phyloP scores from a whole-genome alignment of 1,140 invertebrate species.

The Schlechtendalia chinensis region DNA sequence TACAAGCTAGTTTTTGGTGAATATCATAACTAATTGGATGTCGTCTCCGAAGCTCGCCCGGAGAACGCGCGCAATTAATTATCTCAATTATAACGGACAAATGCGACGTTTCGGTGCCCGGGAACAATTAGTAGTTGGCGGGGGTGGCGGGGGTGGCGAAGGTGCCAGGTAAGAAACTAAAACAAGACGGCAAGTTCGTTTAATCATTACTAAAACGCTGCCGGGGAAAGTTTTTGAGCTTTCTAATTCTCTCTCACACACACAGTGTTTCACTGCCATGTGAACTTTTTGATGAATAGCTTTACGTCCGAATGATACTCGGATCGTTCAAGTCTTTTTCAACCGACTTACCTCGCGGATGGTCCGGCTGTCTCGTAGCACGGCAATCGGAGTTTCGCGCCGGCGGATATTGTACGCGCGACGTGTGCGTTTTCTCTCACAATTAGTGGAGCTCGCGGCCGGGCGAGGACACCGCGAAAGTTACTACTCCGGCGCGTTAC shows the following conservation, averaged over 20 bases:
- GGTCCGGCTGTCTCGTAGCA: conserved; percentile 6
- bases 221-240: conserved; percentile 45
- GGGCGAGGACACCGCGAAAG: conserved; percentile 21
- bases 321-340: conserved; percentile 45
- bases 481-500: conserved; percentile 29
- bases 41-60: background rate
- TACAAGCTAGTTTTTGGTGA: background rate
- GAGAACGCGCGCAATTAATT: conserved; percentile 32
- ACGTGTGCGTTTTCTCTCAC: conserved; percentile 46
- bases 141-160: too few species aligned
- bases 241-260: background rate
- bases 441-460: conserved; percentile 11
- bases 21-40: conserved; percentile 22
- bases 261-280: background rate
- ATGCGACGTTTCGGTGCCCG: conserved; percentile 7
- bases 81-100: conserved; percentile 37
- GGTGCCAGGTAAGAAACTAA: conserved; percentile 43
- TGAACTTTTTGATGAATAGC: conserved; percentile 48
- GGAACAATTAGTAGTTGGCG: conserved; percentile 34
- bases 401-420: background rate
- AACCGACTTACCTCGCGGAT: background rate
- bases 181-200: conserved; percentile 43
- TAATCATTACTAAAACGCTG: conserved; percentile 44
- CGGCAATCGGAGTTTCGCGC: conserved; percentile 13
- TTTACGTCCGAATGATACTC: conserved; percentile 46